Evolutionary conservation across 2,797 vertebrate genomes (phyloP).

Genomic region (Sus cebifrons): DNA sequence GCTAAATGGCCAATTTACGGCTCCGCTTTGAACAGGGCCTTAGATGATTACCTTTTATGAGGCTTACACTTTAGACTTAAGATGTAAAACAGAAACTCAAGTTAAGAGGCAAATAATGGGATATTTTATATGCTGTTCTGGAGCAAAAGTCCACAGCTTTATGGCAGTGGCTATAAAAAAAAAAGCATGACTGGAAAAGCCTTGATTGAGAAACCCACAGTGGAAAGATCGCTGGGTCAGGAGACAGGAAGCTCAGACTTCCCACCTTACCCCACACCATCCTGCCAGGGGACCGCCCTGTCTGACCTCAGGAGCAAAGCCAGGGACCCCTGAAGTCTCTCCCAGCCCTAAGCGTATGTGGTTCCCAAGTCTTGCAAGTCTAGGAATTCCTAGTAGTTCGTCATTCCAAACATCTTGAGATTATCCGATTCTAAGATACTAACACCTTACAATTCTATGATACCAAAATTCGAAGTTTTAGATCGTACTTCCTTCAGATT

Average conservation of each 20-base stretch:
- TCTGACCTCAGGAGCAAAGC: background rate
- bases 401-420: background rate
- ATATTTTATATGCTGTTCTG: slow-evolving; percentile 86
- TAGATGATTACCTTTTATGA: slow-evolving; percentile 88
- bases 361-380: background rate
- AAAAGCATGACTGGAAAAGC: slow-evolving; percentile 74
- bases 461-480: background rate
- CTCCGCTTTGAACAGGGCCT: slow-evolving; percentile 85
- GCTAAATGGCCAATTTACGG: slow-evolving; percentile 85
- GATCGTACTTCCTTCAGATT: background rate
- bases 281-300: background rate
- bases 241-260: slow-evolving; percentile 31
- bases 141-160: slow-evolving; percentile 87
- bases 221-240: slow-evolving; percentile 59
- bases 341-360: background rate
- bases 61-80: slow-evolving; percentile 86
- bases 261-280: background rate
- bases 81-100: slow-evolving; percentile 86
- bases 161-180: slow-evolving; percentile 82
- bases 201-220: slow-evolving; percentile 78
- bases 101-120: slow-evolving; percentile 86
- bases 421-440: background rate
- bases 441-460: background rate
- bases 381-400: background rate
- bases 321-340: background rate